Evolutionary conservation across 2,113 vertebrate genomes (phyloP).

Genomic region (Centrocercus urophasianus): DNA sequence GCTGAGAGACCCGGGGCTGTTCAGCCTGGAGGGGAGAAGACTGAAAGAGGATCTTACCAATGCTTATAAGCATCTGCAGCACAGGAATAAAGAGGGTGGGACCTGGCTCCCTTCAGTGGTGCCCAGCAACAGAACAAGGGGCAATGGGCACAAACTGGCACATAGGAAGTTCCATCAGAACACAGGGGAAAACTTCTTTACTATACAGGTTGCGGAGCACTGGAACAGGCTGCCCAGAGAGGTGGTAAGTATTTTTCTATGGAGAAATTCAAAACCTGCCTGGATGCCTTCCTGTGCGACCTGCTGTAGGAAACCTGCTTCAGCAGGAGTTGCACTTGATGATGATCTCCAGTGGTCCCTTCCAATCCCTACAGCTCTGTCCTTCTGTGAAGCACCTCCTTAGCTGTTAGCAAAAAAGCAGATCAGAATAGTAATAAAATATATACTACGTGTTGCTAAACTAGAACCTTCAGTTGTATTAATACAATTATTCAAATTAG

Average conservation of each 20-base stretch:
- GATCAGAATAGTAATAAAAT: not conserved
- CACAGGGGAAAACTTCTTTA: not conserved
- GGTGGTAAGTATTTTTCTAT: not conserved
- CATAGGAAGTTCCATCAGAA: not conserved
- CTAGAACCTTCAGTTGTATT: not conserved
- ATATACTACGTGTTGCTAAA: not conserved
- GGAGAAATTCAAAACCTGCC: not conserved
- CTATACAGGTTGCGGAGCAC: too few species aligned
- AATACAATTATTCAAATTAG: not conserved
- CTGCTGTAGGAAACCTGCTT: too few species aligned
- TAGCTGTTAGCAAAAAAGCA: not conserved
- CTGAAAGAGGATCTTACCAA: not conserved
- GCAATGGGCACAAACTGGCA: too few species aligned
- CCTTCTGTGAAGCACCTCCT: not conserved
- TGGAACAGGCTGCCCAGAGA: not conserved
- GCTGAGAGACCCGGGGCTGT: not conserved
- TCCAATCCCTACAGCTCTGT: not conserved
- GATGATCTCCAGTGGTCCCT: not conserved
- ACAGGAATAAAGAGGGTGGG: not conserved
- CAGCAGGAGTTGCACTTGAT: not conserved
- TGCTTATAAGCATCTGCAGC: not conserved
- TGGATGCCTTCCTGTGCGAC: not conserved
- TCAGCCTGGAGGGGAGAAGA: not conserved
- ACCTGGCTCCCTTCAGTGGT: not conserved
- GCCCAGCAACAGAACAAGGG: too few species aligned